Evolutionary conservation across 2,113 vertebrate species (phyloP).

Genomic region (Malurus cyaneus): DNA sequence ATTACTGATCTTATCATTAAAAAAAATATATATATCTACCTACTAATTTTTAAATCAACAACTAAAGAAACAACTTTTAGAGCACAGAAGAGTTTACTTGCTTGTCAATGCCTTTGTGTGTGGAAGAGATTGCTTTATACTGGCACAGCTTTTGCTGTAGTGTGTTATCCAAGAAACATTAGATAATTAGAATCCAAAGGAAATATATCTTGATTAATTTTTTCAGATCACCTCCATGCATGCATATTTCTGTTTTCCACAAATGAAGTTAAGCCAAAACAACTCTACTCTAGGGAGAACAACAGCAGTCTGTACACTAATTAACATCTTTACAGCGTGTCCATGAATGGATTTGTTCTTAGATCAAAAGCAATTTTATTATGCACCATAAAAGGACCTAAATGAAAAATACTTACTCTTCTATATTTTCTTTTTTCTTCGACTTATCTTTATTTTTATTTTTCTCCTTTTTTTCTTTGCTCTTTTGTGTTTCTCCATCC

Average conservation of each 20-base stretch:
- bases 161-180: neutral
- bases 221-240: neutral
- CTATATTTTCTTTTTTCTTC: conserved; percentile 74
- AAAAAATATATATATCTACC: neutral
- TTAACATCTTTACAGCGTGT: neutral
- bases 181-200: neutral
- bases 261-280: neutral
- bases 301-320: neutral
- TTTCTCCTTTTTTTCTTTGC: conserved; percentile 71
- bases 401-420: conserved; percentile 71
- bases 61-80: neutral
- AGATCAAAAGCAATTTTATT: neutral
- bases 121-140: neutral
- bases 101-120: neutral
- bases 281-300: neutral
- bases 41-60: neutral
- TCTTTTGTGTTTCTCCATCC: conserved; percentile 72
- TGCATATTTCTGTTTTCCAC: neutral
- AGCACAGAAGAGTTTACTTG: neutral
- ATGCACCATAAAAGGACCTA: neutral
- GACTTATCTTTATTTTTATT: conserved; percentile 61
- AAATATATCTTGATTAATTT: neutral
- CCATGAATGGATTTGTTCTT: neutral
- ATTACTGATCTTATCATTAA: neutral
- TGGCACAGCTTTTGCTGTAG: neutral